phyloP scores from a whole-genome alignment of 2,888 invertebrate species.

The Cetonia aurata region DNA sequence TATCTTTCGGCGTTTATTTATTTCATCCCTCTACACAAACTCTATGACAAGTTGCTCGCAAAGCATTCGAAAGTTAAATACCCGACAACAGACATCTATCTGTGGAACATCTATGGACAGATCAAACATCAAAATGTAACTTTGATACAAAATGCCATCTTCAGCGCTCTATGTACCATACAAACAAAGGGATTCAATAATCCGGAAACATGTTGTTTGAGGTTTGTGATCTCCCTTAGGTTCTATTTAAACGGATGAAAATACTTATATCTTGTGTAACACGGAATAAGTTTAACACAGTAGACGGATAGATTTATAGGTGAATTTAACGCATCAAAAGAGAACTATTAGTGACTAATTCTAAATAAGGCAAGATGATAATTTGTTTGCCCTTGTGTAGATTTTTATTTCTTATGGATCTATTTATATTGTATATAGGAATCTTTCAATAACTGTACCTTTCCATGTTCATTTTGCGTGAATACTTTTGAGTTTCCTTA shows the following conservation, averaged over 20 bases:
- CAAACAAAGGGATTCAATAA: conserved; percentile 7
- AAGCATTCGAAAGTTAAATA: conserved; percentile 20
- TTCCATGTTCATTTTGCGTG: too few relatives aligned
- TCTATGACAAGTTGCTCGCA: neutral
- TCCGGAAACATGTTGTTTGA: conserved; percentile 15
- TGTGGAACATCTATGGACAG: conserved; percentile 2
- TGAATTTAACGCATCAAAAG: too few relatives aligned
- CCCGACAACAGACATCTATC: conserved; percentile 9
- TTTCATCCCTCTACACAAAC: too few relatives aligned
- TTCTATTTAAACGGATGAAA: neutral
- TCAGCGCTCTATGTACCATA: neutral
- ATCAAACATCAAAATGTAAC: conserved; percentile 31
- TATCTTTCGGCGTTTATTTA: too few relatives aligned
- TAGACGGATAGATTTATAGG: too few relatives aligned
- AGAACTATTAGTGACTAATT: neutral
- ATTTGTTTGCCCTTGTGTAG: too few relatives aligned
- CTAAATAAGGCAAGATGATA: conserved; percentile 12
- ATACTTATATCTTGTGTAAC: too few relatives aligned
- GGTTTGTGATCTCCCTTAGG: conserved; percentile 10
- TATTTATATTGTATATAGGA: too few relatives aligned
- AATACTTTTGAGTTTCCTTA: too few relatives aligned
- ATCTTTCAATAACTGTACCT: too few relatives aligned
- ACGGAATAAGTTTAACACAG: too few relatives aligned
- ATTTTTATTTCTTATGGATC: too few relatives aligned
- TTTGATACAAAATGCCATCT: conserved; percentile 14